Evolutionary conservation across 2,888 invertebrate species (phyloP), one percentile per base, ranked within the genome.

Genomic region (Sylvicola cinctus): DNA sequence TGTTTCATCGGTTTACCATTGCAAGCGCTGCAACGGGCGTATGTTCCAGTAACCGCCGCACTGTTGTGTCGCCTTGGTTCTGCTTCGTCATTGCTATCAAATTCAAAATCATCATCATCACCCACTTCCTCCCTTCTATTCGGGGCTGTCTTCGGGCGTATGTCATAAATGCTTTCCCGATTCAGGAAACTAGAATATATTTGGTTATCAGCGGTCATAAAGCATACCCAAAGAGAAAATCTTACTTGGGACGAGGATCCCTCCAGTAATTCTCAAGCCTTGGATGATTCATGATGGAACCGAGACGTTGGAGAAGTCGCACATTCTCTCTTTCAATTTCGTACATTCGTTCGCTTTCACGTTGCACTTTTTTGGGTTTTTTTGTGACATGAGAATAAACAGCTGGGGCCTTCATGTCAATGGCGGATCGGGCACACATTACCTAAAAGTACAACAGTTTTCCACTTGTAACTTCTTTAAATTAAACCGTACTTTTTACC

Each of bases 311-410:
- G 43, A 78, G 55, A 36, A 80, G 53, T 30, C 70, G 63, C 45
- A 70, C 65, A 58, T 80, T 80, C 46, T 78, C 76, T 33, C 58
- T 58, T 51, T 71, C 67, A 30, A 79, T 72, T 53, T 65, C 63
- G 37, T 57, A 50, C 42, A 63, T 63, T 27, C 79, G 62, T 47
- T 80, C 79, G 25, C 59, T 58, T 55, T 79, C 78, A 27, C 64
- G 63, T 50, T 77, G 76, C 33, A 65, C 57, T 49, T 74, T 72
- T 58, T 78, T 78, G 39, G 71, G 58, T 50, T 79, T 79, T 37
- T 64, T 51, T 7, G 63, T 61, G 5, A 79, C 73, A 52, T 79
- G 79, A 10, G 66, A 62, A 43, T 76, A 64, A 29, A 60, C 48
- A 1, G 65, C 47, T 7, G 79, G 76, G n/a, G 70, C 55, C 29